Evolutionary conservation across 1,140 invertebrate species (phyloP), one percentile per base, ranked within the genome.

Genomic region (Sycophila sp.): DNA sequence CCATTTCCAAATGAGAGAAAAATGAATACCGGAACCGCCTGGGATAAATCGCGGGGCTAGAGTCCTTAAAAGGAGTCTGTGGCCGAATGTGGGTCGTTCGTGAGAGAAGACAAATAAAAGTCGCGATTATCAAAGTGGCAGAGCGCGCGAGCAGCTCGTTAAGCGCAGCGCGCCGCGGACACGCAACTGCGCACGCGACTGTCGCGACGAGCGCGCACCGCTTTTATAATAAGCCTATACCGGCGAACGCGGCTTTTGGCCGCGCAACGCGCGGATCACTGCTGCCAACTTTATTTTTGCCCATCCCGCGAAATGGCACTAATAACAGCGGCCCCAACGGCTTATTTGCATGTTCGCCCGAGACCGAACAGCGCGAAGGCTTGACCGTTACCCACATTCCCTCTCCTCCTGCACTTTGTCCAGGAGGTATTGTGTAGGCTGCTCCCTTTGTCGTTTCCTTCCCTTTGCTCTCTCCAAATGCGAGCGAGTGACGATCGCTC

Each of bases 341-440:
- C 17, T 36, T 36, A 51, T 64, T 64, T 51, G 36, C 7, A 47
- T 36, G 4, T 51, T 22, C 2, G 1, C 6, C 7, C 15, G 40
- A n/a, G 1, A 34, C 7, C 26, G 8, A 36, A 2, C 42, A 22
- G 32, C 4, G 32, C 53, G 71, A 66, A 45, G 47, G 69, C 63
- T 69, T 47, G 66, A 68, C 75, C 71, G 78, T 79, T 80, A 78
- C 70, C 73, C 62, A 75, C 72, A 78, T 74, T 81, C 74, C 67
- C 65, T 45, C 26, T 64, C 64, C 56, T 70, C 64, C 66, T 60
- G 24, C 56, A 55, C 45, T 73, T 73, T 63, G 66, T 32, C 49
- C 36, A 22, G 62, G 64, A 58, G 64, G 53, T 68, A 58, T 68
- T 56, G 68, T 69, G 36, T 13, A 34, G 45, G 15, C 22, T 73